Evolutionary conservation across 2,113 vertebrate genomes (phyloP), one percentile per base, ranked within the genome.

Genomic region (Aegithalos caudatus): DNA sequence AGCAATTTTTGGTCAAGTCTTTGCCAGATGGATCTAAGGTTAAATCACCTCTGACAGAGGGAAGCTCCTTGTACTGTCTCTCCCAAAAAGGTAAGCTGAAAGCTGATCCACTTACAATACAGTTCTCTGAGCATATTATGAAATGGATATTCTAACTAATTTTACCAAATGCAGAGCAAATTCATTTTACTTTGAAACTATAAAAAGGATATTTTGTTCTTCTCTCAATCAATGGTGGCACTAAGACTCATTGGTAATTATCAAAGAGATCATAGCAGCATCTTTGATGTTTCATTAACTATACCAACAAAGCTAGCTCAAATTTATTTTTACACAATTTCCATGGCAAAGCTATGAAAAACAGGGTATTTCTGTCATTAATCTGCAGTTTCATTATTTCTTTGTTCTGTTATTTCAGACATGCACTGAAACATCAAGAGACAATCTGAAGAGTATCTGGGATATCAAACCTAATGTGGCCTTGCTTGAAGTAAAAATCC

Each of bases 261-360:
- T 94, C 65, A 97, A 95, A 97, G 53, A 87, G 58, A 95, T 97
- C 92, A 70, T 61, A 94, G 66, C 50, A 96, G 48, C 72, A 90
- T 92, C 47, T 93, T 97, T 96, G 87, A 71, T 91, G 51, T 96
- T 96, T 95, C 67, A 87, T 81, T 73, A 93, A 95, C 90, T 90
- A 64, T 91, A 95, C 44, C 2, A 13, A 90, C 72, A 97, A 97
- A 96, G 62, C 76, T 90, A 92, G 79, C 87, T 90, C 81, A 78
- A 31, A 90, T 94, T 87, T 96, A 96, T 94, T 97, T 98, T 96
- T 93, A 87, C 24, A 86, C 31, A 88, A 91, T 96, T 93, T 97
- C 90, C 78, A 96, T 92, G 76, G 94, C 80, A 93, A 95, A 85
- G 53, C 69, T 90, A 31, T 84, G 87, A 88, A 94, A 96, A 96